Conservation (phyloP, 2,888 invertebrate species). For the Chalcis sispes region DNA sequence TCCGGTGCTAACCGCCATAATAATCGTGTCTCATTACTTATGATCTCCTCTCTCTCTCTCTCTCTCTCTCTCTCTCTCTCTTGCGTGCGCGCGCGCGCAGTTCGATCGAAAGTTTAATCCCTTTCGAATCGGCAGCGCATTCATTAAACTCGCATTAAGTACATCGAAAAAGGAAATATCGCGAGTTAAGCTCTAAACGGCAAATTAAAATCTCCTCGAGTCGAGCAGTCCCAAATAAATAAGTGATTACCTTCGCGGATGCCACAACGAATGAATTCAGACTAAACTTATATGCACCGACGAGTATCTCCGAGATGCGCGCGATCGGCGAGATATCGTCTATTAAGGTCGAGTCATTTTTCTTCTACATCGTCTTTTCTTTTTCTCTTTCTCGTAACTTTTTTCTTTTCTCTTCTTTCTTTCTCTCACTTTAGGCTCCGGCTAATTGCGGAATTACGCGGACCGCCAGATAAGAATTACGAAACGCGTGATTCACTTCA, state of each 20-base stretch:
- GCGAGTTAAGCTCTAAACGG: neutral
- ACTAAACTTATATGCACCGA: too few relatives aligned
- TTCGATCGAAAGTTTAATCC: neutral
- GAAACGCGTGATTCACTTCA: conserved; percentile 48
- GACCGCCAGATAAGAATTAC: conserved; percentile 28
- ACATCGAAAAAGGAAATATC: conserved; percentile 40
- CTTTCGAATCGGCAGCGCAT: neutral
- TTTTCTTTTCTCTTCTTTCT: neutral
- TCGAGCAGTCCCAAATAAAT: conserved; percentile 26
- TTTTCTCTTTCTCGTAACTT: conserved; percentile 15
- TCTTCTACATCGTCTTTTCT: conserved; percentile 25
- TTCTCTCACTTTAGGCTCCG: conserved; percentile 11
- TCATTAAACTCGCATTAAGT: conserved; percentile 34
- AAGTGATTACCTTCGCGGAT: conserved; percentile 29
- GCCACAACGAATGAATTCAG: neutral
- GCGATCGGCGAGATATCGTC: conserved; percentile 28
- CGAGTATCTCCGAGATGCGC: neutral
- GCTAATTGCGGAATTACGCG: conserved; percentile 49
- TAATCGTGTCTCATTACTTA: too few relatives aligned
- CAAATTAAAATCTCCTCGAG: conserved; percentile 14
- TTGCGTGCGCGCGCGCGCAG: too few relatives aligned
- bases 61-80: too few relatives aligned
- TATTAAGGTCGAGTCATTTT: conserved; percentile 49
- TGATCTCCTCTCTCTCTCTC: too few relatives aligned
- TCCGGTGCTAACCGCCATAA: too few relatives aligned